These are phyloP conservation scores for Drosophila mayaguana DNA, from an alignment of 2,888 invertebrate species.

Conservation along the genomic window DNA sequence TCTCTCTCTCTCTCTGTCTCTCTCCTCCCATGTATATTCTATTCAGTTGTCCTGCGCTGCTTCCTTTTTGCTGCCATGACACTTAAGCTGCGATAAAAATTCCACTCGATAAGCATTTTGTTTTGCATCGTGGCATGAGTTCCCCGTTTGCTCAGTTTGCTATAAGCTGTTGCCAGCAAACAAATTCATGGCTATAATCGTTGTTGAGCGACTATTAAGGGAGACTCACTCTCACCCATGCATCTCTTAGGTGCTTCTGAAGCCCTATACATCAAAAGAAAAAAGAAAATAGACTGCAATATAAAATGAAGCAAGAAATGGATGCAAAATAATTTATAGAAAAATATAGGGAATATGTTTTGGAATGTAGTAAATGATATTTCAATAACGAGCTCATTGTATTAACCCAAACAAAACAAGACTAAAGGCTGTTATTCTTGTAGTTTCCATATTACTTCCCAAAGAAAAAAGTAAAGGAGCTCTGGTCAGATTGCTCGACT, in stretches of 20 bases:
- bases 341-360: no score
- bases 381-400: no score
- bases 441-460: no score
- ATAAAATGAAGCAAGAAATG: not conserved
- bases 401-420: no score
- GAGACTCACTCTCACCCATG: not conserved
- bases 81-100: slow-evolving; percentile 78
- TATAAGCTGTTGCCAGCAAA: slow-evolving; percentile 50
- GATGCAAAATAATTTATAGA: no score
- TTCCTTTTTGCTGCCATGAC: slow-evolving; percentile 77
- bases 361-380: no score
- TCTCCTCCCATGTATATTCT: not conserved
- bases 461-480: no score
- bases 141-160: slow-evolving; percentile 5
- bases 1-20: slow-evolving; percentile 5
- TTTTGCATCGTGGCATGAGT: slow-evolving; percentile 54
- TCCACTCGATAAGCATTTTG: slow-evolving; percentile 76
- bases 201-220: not conserved
- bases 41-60: slow-evolving; percentile 47
- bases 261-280: not conserved
- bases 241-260: not conserved
- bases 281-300: not conserved
- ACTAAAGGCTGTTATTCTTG: no score
- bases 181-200: slow-evolving; percentile 31
- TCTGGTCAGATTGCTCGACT: no score